Conservation (phyloP, 2,888 invertebrate genomes). For the Chaetogeoica ovagalla region DNA sequence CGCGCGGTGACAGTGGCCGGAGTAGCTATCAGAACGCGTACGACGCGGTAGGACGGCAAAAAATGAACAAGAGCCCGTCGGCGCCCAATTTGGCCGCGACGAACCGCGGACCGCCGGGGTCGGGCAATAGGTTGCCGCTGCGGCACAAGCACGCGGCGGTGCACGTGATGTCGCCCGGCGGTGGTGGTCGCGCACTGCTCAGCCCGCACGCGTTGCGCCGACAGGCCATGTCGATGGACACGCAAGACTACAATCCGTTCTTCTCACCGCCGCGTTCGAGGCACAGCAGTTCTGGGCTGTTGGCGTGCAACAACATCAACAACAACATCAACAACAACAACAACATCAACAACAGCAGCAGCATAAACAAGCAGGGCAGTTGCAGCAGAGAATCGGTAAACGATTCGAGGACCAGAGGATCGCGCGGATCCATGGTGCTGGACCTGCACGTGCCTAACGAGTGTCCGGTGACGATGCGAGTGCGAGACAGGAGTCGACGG, state of each 20-base stretch:
- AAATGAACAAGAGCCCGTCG: slow-evolving; percentile 65
- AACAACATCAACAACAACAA: slow-evolving; percentile 54
- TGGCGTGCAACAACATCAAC: slow-evolving; percentile 54
- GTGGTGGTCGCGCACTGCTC: slow-evolving; percentile 59
- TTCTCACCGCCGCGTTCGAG: slow-evolving; percentile 57
- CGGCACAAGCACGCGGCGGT: slow-evolving; percentile 29
- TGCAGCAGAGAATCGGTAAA: slow-evolving; percentile 54
- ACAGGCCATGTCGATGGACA: slow-evolving; percentile 82
- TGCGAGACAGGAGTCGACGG: slow-evolving; percentile 67
- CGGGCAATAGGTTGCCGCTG: slow-evolving; percentile 18
- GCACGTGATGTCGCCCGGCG: slow-evolving; percentile 26
- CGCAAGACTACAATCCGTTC: slow-evolving; percentile 60
- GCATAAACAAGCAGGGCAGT: not conserved
- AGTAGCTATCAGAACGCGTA: slow-evolving; percentile 54
- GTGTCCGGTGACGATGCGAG: slow-evolving; percentile 65
- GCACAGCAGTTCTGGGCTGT: slow-evolving; percentile 55
- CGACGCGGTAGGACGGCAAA: slow-evolving; percentile 56
- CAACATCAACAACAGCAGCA: no score
- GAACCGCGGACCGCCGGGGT: slow-evolving; percentile 55
- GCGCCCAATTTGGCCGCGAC: slow-evolving; percentile 64
- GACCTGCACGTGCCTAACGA: slow-evolving; percentile 72
- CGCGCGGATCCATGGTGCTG: slow-evolving; percentile 75
- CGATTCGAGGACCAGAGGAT: slow-evolving; percentile 32
- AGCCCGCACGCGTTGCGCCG: slow-evolving; percentile 69
- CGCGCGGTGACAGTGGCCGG: slow-evolving; percentile 58